Conservation (phyloP, 2,797 vertebrate species). For the Podarcis lilfordi region DNA sequence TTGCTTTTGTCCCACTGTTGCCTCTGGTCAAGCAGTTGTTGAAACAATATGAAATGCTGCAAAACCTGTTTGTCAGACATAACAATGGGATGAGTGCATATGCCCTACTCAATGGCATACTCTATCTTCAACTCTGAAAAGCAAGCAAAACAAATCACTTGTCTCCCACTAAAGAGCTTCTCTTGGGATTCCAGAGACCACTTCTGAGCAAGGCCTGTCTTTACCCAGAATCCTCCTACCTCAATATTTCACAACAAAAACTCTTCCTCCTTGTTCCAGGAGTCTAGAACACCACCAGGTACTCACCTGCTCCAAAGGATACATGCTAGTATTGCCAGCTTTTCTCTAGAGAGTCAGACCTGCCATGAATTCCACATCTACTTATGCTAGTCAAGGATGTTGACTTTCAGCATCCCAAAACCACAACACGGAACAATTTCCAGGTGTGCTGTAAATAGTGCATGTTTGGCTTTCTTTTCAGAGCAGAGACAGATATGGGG, state of each 20-base stretch:
- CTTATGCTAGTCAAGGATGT: background rate
- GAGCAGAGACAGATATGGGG: background rate
- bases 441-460: background rate
- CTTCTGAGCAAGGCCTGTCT: background rate
- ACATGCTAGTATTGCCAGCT: background rate
- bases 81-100: no score
- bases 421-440: background rate
- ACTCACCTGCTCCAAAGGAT: background rate
- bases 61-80: background rate
- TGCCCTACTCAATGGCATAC: background rate
- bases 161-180: background rate
- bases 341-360: background rate
- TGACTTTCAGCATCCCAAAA: background rate
- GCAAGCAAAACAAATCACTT: background rate
- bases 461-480: background rate
- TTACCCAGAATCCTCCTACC: background rate
- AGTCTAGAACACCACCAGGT: background rate
- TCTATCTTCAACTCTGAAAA: background rate
- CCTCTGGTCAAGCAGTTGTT: background rate
- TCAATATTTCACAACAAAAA: background rate
- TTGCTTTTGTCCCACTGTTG: background rate
- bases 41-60: background rate
- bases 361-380: background rate
- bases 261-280: background rate
- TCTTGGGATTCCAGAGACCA: background rate